Conservation (phyloP, 2,888 invertebrate genomes). For the Eupelmus urozonus region DNA sequence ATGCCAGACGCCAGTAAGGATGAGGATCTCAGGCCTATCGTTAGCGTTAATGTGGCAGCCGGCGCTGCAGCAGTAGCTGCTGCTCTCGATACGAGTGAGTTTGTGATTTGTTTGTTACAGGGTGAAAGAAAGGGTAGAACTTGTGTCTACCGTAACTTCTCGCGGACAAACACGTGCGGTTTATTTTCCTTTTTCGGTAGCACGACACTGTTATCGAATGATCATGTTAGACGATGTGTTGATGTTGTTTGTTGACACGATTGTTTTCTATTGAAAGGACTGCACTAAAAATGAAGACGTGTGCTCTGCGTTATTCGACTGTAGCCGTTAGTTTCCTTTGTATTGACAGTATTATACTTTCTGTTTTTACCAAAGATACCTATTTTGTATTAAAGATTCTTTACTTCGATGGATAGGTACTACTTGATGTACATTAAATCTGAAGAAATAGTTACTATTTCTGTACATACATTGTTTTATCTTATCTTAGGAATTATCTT, state of each 20-base stretch:
- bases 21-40: conserved; percentile 73
- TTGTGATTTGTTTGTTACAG: conserved; percentile 39
- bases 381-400: background rate
- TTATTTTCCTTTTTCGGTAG: conserved; percentile 30
- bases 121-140: conserved; percentile 21
- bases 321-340: background rate
- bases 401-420: background rate
- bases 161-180: conserved; percentile 30
- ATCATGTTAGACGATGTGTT: conserved; percentile 2
- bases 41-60: conserved; percentile 60
- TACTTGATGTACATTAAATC: conserved; percentile 10
- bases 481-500: conserved; percentile 1
- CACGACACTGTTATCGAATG: conserved; percentile 17
- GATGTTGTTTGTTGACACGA: conserved; percentile 13
- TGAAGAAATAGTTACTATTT: conserved; percentile 4
- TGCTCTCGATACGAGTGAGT: conserved; percentile 55
- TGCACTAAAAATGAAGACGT: conserved; percentile 20
- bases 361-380: background rate
- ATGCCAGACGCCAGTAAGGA: conserved; percentile 70
- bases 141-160: conserved; percentile 28
- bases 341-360: background rate
- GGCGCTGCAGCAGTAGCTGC: conserved; percentile 63
- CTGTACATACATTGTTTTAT: conserved; percentile 9
- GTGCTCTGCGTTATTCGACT: conserved; percentile 20
- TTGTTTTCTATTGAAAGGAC: conserved; percentile 30